Conservation (phyloP, 2,888 invertebrate species). For the Smittia aterrima region DNA sequence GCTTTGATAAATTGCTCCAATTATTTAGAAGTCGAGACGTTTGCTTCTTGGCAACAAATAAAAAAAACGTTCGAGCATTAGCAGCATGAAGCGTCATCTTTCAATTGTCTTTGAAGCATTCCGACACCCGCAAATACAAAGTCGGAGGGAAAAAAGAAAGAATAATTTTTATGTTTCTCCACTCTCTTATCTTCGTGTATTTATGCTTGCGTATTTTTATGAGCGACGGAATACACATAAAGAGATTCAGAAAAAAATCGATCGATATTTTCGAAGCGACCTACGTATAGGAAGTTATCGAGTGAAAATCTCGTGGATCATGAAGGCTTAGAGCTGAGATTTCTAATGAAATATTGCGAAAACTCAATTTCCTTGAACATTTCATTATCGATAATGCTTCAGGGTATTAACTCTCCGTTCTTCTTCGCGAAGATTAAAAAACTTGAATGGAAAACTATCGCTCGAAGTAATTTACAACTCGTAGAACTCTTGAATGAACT, state of each 20-base stretch:
- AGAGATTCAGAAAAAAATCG: constrained; percentile 37
- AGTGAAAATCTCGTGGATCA: neutral
- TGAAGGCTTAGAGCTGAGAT: neutral
- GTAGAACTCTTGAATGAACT: no score
- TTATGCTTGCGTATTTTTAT: constrained; percentile 40
- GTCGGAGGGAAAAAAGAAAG: neutral
- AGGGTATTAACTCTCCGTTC: no score
- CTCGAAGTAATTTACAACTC: neutral
- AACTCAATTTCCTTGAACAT: no score
- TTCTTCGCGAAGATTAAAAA: no score
- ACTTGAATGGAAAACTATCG: no score
- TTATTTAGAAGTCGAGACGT: neutral
- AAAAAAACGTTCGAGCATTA: neutral
- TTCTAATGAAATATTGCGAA: no score
- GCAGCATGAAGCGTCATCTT: constrained; percentile 13
- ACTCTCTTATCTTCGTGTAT: constrained; percentile 31
- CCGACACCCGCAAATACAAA: constrained; percentile 6
- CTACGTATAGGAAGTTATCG: constrained; percentile 1
- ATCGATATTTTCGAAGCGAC: constrained; percentile 35
- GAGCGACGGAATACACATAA: constrained; percentile 40
- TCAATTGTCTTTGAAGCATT: constrained; percentile 17
- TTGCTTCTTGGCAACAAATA: neutral
- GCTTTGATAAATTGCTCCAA: constrained; percentile 29
- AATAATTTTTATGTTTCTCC: constrained; percentile 19
- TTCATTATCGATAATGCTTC: no score